Conservation (phyloP, 2,888 invertebrate species). For the Pherbina coryleti region DNA sequence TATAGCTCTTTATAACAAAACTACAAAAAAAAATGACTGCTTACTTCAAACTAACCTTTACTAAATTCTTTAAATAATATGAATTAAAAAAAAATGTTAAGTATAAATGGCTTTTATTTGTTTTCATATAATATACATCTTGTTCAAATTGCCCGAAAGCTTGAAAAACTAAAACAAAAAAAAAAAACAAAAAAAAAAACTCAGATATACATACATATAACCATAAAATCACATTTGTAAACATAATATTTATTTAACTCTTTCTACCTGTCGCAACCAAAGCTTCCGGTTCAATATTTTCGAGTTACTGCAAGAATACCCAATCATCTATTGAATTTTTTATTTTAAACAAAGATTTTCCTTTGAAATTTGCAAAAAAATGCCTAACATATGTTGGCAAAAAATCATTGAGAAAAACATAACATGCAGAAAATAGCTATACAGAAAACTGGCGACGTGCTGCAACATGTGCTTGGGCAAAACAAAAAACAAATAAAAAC, state of each 20-base stretch:
- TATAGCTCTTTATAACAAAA: too few relatives aligned
- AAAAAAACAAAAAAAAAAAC: not conserved
- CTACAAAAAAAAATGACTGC: too few relatives aligned
- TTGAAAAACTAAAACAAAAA: too few relatives aligned
- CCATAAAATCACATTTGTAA: not conserved
- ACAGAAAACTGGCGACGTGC: not conserved
- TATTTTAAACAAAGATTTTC: not conserved
- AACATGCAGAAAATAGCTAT: not conserved
- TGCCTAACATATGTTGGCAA: conserved; percentile 13
- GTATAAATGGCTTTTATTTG: too few relatives aligned
- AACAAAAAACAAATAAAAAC: too few relatives aligned
- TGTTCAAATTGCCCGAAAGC: too few relatives aligned
- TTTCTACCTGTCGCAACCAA: not conserved
- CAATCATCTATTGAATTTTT: not conserved
- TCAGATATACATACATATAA: too few relatives aligned
- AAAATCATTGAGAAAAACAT: not conserved
- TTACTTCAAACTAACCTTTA: too few relatives aligned
- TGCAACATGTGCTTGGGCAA: conserved; percentile 16
- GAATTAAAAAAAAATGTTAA: too few relatives aligned
- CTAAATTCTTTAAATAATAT: too few relatives aligned
- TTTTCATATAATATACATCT: too few relatives aligned
- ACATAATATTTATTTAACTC: not conserved
- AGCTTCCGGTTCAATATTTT: not conserved
- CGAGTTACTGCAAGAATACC: not conserved
- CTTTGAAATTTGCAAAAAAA: not conserved